These are phyloP conservation scores for Montipora foliosa DNA, from an alignment of 64 coral and sea anemone species.

Conservation along the genomic window DNA sequence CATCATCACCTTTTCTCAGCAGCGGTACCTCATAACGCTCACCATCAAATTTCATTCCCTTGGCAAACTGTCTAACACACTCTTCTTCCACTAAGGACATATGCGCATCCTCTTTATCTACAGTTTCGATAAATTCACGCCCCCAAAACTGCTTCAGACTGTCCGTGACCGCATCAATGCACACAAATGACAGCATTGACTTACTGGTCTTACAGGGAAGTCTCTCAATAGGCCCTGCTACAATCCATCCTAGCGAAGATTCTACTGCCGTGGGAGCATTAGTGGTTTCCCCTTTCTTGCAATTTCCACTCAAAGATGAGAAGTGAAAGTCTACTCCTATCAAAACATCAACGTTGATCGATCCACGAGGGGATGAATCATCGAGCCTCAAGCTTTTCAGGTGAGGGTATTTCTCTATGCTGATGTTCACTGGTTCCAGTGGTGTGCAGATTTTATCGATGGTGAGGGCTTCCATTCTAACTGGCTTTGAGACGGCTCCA, in stretches of 20 bases:
- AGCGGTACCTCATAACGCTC: neutral
- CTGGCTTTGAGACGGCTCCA: no score
- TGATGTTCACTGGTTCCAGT: slow-evolving; percentile 32
- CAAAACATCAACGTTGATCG: slow-evolving; percentile 34
- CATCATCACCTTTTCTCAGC: no score
- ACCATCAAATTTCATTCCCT: neutral
- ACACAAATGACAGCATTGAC: slow-evolving; percentile 1
- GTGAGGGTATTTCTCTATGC: neutral
- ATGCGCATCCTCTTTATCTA: neutral
- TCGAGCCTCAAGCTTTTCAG: slow-evolving; percentile 1
- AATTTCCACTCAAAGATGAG: slow-evolving; percentile 5
- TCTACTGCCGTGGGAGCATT: neutral
- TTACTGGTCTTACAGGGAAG: neutral
- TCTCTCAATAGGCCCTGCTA: neutral
- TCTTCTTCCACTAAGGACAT: slow-evolving; percentile 9
- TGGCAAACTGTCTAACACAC: neutral
- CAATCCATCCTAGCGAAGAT: slow-evolving; percentile 23
- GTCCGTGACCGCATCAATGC: slow-evolving; percentile 17
- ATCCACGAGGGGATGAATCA: slow-evolving; percentile 3
- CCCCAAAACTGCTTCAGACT: slow-evolving; percentile 26
- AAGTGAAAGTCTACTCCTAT: neutral
- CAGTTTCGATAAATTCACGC: slow-evolving; percentile 16
- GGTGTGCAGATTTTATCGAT: slow-evolving; percentile 43
- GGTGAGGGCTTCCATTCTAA: slow-evolving; percentile 24
- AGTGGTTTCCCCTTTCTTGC: slow-evolving; percentile 1